A percentile compares a stretch with the other conserved stretches of the same genome.
Conservation (phyloP, 2,113 vertebrate genomes). For the Zosterops japonicus region DNA sequence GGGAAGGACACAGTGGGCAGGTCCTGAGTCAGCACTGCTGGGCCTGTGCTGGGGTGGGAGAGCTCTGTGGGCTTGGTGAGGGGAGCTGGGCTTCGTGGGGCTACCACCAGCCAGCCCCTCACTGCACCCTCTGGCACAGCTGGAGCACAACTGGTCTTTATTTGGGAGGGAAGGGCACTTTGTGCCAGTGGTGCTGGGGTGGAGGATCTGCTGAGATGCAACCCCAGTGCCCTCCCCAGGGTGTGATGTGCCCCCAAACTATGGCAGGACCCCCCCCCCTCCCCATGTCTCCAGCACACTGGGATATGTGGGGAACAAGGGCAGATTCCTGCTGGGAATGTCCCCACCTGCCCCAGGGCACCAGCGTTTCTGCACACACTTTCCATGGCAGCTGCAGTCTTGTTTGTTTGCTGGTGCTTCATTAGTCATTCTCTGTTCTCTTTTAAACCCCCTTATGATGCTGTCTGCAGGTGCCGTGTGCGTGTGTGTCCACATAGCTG, state of each 20-base stretch:
- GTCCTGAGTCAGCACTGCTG: neutral
- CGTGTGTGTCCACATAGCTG: neutral
- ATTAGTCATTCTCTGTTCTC: neutral
- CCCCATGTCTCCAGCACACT: neutral
- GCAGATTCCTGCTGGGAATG: neutral
- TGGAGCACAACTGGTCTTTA: neutral
- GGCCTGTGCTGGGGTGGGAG: neutral
- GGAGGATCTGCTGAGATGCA: neutral
- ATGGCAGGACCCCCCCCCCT: neutral
- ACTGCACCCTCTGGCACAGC: neutral
- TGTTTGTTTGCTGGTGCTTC: neutral
- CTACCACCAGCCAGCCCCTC: neutral
- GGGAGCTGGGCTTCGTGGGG: neutral
- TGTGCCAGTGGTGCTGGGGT: rapidly evolving
- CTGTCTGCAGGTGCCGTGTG: neutral
- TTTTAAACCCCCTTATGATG: neutral
- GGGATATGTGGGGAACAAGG: neutral
- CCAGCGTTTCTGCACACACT: neutral
- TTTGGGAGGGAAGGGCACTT: rapidly evolving
- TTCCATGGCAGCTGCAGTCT: neutral
- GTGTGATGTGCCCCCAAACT: neutral
- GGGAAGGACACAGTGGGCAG: neutral
- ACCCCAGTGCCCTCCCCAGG: rapidly evolving
- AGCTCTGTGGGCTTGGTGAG: neutral
- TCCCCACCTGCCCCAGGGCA: neutral